A percentile compares a stretch with the other conserved stretches of the same genome.
Evolutionary conservation across 2,113 vertebrate species (phyloP).

Genomic region (Dasyprocta punctata): DNA sequence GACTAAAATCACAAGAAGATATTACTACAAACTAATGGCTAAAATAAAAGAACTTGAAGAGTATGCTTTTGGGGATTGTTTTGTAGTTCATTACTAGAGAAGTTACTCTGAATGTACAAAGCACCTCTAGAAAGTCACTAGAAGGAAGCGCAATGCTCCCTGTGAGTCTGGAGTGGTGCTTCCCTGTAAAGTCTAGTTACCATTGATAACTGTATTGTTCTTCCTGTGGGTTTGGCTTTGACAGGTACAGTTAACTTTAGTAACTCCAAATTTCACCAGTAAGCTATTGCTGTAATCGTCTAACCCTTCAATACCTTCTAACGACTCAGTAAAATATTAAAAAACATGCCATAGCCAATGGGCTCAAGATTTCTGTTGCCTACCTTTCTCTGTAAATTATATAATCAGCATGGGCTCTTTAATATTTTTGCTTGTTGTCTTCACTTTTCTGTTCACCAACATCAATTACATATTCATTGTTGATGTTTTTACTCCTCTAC

Average conservation of each 20-base stretch:
- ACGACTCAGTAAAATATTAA: not conserved
- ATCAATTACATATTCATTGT: not conserved
- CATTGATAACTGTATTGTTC: not conserved
- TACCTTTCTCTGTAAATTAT: not conserved
- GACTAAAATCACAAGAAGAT: not conserved
- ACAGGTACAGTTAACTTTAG: not conserved
- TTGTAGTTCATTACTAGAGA: not conserved
- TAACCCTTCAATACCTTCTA: not conserved
- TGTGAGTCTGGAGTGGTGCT: not conserved
- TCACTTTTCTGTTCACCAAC: not conserved
- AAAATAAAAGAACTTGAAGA: not conserved
- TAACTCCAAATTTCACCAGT: not conserved
- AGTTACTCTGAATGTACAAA: not conserved
- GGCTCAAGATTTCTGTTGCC: not conserved
- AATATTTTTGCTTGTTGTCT: not conserved
- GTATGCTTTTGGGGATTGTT: too few species aligned
- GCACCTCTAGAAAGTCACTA: not conserved
- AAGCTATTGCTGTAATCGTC: rapidly evolving
- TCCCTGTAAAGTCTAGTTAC: not conserved
- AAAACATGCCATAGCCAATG: not conserved
- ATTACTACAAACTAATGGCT: not conserved
- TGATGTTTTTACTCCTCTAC: not conserved
- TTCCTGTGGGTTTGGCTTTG: not conserved
- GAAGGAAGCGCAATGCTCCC: not conserved
- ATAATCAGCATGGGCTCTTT: not conserved